Conservation (phyloP, 1,140 invertebrate genomes). For the Sinella curviseta region DNA sequence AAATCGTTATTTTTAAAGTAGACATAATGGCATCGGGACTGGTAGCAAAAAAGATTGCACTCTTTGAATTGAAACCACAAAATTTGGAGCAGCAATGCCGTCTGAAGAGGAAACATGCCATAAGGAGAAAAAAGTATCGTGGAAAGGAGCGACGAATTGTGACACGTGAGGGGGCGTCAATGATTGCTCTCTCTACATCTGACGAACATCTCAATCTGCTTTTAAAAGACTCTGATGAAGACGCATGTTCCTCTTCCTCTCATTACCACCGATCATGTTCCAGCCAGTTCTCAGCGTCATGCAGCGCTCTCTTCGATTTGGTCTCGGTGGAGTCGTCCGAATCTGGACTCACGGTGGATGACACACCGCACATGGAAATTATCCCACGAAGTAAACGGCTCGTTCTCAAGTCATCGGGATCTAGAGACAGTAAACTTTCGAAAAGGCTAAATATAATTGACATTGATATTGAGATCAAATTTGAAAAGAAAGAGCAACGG, state of each 20-base stretch:
- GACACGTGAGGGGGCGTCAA: background rate
- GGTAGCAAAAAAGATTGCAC: conserved; percentile 41
- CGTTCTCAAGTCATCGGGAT: background rate
- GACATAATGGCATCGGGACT: conserved; percentile 25
- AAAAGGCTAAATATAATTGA: conserved; percentile 24
- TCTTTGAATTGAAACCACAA: conserved; percentile 33
- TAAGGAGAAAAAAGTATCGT: conserved; percentile 25
- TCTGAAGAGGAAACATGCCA: conserved; percentile 39
- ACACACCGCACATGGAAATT: background rate
- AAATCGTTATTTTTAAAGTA: background rate
- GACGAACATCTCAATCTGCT: conserved; percentile 10
- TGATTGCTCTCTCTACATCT: background rate
- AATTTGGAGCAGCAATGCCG: conserved; percentile 27
- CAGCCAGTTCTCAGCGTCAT: conserved; percentile 34
- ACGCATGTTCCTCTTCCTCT: background rate
- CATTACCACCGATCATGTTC: conserved; percentile 9
- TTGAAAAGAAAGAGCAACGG: conserved; percentile 7
- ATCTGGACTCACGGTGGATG: background rate
- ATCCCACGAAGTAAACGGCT: background rate
- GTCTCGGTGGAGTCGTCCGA: background rate
- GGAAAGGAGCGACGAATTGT: conserved; percentile 22
- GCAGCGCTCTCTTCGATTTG: conserved; percentile 32
- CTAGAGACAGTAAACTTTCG: background rate
- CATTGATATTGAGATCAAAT: conserved; percentile 22
- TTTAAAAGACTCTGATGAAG: background rate